These are phyloP conservation scores for Archivesica marissinica DNA, from an alignment of 1,140 invertebrate species.

Conservation along the genomic window DNA sequence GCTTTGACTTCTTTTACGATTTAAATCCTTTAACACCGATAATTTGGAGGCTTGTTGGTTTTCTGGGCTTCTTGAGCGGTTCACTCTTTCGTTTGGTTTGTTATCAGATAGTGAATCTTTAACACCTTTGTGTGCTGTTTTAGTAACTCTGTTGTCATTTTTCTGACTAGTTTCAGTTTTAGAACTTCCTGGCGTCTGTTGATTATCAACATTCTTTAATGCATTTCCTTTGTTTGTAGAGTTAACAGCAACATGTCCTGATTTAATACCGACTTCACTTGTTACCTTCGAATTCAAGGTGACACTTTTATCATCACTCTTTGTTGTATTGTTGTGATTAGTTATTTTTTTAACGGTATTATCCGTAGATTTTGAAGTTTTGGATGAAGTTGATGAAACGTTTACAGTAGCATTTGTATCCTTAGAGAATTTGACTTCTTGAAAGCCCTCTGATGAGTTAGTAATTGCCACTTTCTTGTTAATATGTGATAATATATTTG, in stretches of 20 bases:
- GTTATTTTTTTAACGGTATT: not conserved
- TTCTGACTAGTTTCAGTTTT: not conserved
- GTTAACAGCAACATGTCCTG: not conserved
- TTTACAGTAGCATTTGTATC: no score
- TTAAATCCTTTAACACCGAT: conserved; percentile 35
- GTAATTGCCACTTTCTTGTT: conserved; percentile 25
- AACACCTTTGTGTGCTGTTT: not conserved
- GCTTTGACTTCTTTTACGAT: conserved; percentile 38
- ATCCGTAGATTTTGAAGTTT: not conserved
- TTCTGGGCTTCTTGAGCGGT: conserved; percentile 8
- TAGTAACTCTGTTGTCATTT: not conserved
- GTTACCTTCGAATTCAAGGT: not conserved
- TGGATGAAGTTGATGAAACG: not conserved
- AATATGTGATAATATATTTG: not conserved
- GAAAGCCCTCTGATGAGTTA: conserved; percentile 7
- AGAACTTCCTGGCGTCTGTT: not conserved
- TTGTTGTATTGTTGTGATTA: not conserved
- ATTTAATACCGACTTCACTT: not conserved
- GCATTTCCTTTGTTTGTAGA: conserved; percentile 18
- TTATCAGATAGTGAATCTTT: not conserved
- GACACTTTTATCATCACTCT: not conserved
- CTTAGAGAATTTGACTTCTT: not conserved
- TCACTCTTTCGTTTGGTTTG: not conserved
- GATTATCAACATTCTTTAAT: not conserved
- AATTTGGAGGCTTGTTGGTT: conserved; percentile 11